phyloP scores from a whole-genome alignment of 2,888 invertebrate species.

The Blera fallax region DNA sequence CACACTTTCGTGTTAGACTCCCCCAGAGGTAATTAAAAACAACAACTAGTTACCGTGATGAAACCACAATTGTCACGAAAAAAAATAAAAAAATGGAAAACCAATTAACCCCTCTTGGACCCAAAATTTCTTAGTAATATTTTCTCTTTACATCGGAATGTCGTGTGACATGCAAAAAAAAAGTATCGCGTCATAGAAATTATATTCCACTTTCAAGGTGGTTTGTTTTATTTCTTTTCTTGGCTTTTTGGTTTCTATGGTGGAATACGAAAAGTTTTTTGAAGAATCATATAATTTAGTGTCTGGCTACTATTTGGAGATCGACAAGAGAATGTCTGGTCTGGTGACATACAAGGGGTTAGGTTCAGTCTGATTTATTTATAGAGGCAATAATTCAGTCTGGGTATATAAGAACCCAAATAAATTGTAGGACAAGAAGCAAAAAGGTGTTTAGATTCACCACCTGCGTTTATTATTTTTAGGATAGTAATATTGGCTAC shows the following conservation, averaged over 20 bases:
- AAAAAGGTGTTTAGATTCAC: too few relatives aligned
- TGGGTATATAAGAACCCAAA: too few relatives aligned
- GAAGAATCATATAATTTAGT: background rate
- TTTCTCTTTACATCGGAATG: slow-evolving; percentile 16
- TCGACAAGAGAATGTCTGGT: background rate
- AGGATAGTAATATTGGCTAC: too few relatives aligned
- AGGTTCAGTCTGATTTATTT: background rate
- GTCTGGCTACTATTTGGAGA: background rate
- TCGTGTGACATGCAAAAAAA: slow-evolving; percentile 34
- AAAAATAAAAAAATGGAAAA: background rate
- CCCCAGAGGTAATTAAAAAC: background rate
- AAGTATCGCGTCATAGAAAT: slow-evolving; percentile 26
- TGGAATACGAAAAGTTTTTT: background rate
- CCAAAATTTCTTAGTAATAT: background rate
- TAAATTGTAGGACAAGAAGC: too few relatives aligned
- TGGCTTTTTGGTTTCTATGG: background rate
- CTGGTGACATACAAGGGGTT: background rate
- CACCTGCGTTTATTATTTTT: too few relatives aligned
- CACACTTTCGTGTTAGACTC: background rate
- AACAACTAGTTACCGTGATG: slow-evolving; percentile 24
- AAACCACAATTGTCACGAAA: slow-evolving; percentile 14
- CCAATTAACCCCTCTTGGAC: background rate
- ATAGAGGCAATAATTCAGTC: background rate
- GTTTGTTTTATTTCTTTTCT: slow-evolving; percentile 17
- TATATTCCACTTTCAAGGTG: slow-evolving; percentile 25